These are phyloP conservation scores for Platysternon megacephalum DNA, from an alignment of 2,113 vertebrate genomes.

Conservation along the genomic window DNA sequence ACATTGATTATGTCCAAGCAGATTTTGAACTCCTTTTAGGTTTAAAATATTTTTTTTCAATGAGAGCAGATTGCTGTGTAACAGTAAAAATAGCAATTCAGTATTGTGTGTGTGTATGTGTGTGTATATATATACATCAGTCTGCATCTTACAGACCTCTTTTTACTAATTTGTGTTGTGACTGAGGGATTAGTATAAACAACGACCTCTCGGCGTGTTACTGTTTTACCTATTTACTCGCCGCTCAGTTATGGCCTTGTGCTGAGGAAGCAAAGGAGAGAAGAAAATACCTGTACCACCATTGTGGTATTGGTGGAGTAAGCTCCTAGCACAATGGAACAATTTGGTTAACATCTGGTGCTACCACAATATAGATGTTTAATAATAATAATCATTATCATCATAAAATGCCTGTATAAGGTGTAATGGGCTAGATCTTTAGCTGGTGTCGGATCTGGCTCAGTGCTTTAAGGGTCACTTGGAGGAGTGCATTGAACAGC, in stretches of 20 bases:
- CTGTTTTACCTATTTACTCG: neutral
- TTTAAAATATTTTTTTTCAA: neutral
- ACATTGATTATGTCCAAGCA: neutral
- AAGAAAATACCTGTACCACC: neutral
- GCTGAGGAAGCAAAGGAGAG: neutral
- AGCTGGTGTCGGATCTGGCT: neutral
- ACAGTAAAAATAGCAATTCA: slow-evolving; percentile 8
- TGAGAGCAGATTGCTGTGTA: neutral
- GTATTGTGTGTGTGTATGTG: neutral
- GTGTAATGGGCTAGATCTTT: neutral
- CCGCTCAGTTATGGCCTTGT: neutral
- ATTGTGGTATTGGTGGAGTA: neutral
- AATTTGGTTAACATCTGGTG: neutral
- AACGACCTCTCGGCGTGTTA: neutral
- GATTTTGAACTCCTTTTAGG: neutral
- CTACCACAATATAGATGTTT: neutral
- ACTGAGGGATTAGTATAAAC: neutral
- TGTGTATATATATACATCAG: neutral
- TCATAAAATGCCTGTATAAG: neutral
- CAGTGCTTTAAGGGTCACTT: accelerated
- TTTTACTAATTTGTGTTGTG: neutral
- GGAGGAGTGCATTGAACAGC: neutral
- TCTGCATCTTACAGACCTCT: neutral
- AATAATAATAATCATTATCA: neutral
- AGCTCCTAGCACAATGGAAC: neutral